Percentiles rank a stretch among this genome's conserved stretches.
These are phyloP conservation scores for Coboldia fuscipes DNA, from an alignment of 1,140 invertebrate species.

Conservation along the genomic window DNA sequence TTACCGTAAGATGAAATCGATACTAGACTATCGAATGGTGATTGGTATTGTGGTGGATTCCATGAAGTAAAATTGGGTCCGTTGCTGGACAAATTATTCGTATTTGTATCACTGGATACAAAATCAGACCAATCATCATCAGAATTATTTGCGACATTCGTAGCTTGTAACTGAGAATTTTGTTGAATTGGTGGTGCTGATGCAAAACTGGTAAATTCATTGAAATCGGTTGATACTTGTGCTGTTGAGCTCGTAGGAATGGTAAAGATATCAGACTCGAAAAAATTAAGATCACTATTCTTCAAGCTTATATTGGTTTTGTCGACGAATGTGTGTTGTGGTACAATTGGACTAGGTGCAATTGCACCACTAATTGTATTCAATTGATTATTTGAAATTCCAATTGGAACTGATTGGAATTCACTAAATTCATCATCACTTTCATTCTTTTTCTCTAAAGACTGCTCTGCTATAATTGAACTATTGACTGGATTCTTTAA, in stretches of 20 bases:
- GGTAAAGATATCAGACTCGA: background rate
- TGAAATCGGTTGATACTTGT: background rate
- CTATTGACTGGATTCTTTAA: background rate
- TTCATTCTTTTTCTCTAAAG: background rate
- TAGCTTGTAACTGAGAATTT: background rate
- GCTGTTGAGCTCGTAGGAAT: background rate
- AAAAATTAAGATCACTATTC: background rate
- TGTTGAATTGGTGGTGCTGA: background rate
- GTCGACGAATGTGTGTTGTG: background rate
- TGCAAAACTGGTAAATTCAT: background rate
- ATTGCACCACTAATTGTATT: background rate
- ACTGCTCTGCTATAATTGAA: background rate
- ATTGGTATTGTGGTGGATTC: too few relatives aligned
- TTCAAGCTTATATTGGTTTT: background rate
- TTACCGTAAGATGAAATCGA: background rate
- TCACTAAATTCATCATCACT: slow-evolving; percentile 18
- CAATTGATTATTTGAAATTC: too few relatives aligned
- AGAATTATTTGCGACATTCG: slow-evolving; percentile 14
- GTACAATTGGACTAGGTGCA: background rate
- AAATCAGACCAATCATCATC: slow-evolving; percentile 36
- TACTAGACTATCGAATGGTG: background rate
- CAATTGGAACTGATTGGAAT: slow-evolving; percentile 15
- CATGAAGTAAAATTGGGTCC: background rate
- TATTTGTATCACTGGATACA: slow-evolving; percentile 18
- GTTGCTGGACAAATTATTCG: slow-evolving; percentile 3